phyloP scores from a whole-genome alignment of 2,797 vertebrate species.

The Gadopsis marmoratus region DNA sequence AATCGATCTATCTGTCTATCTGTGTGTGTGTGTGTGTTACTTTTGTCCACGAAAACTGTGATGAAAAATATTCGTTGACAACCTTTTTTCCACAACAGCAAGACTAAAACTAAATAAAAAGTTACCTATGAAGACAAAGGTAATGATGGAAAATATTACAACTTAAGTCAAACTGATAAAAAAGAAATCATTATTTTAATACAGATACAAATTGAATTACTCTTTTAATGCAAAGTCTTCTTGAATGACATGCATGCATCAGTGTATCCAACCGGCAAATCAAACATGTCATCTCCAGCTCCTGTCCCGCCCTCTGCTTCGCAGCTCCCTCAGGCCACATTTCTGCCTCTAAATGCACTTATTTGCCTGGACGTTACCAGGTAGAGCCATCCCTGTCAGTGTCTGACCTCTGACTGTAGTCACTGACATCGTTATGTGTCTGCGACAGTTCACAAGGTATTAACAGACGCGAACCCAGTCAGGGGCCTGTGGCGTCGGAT shows the following conservation, averaged over 20 bases:
- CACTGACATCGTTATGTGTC: no score
- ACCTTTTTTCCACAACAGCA: not conserved
- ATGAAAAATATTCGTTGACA: not conserved
- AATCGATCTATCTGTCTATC: constrained; percentile 1
- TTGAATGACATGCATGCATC: not conserved
- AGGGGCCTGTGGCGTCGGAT: not conserved
- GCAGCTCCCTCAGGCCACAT: not conserved
- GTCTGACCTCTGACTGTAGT: not conserved
- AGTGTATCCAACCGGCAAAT: not conserved
- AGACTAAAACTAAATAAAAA: not conserved
- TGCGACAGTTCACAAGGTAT: not conserved
- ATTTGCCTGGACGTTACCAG: not conserved
- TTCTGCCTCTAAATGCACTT: not conserved
- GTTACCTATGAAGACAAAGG: not conserved
- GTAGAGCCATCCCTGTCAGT: not conserved
- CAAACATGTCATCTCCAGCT: not conserved
- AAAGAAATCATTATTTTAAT: not conserved
- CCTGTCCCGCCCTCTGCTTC: not conserved
- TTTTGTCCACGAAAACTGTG: not conserved
- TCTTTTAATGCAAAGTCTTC: not conserved
- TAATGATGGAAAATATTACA: not conserved
- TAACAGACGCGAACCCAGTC: not conserved
- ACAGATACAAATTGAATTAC: no score
- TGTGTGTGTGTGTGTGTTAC: not conserved
- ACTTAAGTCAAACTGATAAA: not conserved